Evolutionary conservation across 2,113 vertebrate genomes (phyloP), one percentile per base, ranked within the genome.

Genomic region (Boulengeromyrus knoepffleri): DNA sequence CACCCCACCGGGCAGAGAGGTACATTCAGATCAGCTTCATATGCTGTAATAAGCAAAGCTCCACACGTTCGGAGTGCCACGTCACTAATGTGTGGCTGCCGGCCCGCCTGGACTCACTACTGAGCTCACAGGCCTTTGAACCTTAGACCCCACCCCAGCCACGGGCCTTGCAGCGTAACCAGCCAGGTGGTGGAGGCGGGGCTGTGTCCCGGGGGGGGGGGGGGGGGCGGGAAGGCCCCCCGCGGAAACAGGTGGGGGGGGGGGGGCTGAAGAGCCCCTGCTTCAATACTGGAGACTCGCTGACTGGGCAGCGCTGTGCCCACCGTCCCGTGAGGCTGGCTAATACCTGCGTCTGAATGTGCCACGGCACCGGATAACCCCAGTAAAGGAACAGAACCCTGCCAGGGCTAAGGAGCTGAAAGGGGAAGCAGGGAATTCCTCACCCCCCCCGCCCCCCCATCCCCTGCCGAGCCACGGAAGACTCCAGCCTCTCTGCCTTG

Each of bases 51-150:
- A 24, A 7, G 92, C 70, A 88, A 86, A 94, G 90, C 91, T 93
- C 89, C 89, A 92, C 92, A 95, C 93, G 95, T 95, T 95, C 94
- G 94, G 92, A 93, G 91, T 93, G 93, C 93, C 93, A 93, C 93
- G 93, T 94, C 93, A 94, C 94, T 92, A 91, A 89, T 0, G 88
- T 90, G 36, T 6, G 66, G 49, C 39, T 1, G 5, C 1, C 10
- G 4, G 24, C 45, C 74, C 45, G 5, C 1, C 12, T 46, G 8
- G 62, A 8, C 58, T 21, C 8, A n/a, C 39, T 24, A 13, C 31
- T 17, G 45, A 42, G 13, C 39, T 21, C 39, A 6, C 42, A 5
- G 7, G 21, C 5, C 49, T 46, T 1, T 10, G 17, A 1, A 39
- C 45, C 24, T 47, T 21, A 85, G 42, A 58, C 88, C 4, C 7